Conservation (phyloP, 2,113 vertebrate species). For the Platichthys flesus region DNA sequence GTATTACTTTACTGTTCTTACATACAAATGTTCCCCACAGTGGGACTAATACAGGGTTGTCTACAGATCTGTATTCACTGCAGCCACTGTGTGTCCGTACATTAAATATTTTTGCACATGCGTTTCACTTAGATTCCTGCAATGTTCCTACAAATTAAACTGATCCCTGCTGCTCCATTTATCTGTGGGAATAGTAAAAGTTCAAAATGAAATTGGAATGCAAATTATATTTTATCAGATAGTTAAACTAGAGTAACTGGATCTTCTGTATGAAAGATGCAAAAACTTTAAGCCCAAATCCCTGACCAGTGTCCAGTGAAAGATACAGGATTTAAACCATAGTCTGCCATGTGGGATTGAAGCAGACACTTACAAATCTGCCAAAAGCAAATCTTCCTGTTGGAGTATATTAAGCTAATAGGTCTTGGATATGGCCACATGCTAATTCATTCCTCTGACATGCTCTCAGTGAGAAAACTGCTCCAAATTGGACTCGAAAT, state of each 20-base stretch:
- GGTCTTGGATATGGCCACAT: not conserved
- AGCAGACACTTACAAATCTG: slow-evolving; percentile 16
- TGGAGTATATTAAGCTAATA: slow-evolving; percentile 13
- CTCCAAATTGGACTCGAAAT: slow-evolving; percentile 6
- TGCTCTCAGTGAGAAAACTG: not conserved
- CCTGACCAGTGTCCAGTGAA: slow-evolving; percentile 3
- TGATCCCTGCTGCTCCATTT: not conserved
- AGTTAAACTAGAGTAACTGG: not conserved
- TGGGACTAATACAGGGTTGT: no score
- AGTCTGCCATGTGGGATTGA: slow-evolving; percentile 4
- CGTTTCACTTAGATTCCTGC: no score
- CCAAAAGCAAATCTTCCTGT: slow-evolving; percentile 9
- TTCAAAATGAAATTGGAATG: not conserved
- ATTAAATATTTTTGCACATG: not conserved
- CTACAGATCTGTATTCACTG: not conserved
- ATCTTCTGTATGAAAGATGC: not conserved
- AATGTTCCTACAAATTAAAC: not conserved
- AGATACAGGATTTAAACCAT: not conserved
- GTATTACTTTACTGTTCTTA: no score
- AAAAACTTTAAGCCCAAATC: slow-evolving; percentile 1
- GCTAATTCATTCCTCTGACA: not conserved
- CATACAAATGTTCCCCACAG: no score
- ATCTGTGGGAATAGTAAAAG: not conserved
- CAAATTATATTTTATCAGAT: not conserved
- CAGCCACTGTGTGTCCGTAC: slow-evolving; percentile 8